Evolutionary conservation across 1,140 invertebrate species (phyloP).

Genomic region (Bombus waltoni): DNA sequence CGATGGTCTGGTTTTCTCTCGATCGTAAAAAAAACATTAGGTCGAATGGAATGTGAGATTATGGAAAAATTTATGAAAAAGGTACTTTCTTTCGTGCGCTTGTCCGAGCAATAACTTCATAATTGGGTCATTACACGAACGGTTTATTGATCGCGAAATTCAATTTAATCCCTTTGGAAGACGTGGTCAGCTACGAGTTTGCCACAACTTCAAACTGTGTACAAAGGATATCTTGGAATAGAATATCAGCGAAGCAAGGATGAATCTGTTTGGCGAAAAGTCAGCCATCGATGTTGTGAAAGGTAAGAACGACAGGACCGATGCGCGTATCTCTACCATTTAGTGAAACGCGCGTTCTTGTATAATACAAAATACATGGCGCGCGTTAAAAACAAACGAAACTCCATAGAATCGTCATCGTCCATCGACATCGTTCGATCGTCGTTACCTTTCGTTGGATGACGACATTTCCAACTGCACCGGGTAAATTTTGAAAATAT

Average conservation of each 20-base stretch:
- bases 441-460: too few relatives aligned
- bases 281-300: background rate
- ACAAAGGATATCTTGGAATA: slow-evolving; percentile 29
- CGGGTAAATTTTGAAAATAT: too few relatives aligned
- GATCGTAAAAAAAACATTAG: background rate
- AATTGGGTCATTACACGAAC: slow-evolving; percentile 63
- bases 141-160: slow-evolving; percentile 62
- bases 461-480: too few relatives aligned
- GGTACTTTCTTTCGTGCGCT: slow-evolving; percentile 22
- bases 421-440: too few relatives aligned
- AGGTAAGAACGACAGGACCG: too few relatives aligned
- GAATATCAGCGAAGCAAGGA: background rate
- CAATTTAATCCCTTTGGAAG: slow-evolving; percentile 51
- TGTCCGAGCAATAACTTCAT: slow-evolving; percentile 58
- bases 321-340: too few relatives aligned
- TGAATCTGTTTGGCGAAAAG: background rate
- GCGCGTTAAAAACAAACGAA: too few relatives aligned
- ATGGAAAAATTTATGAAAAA: background rate
- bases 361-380: too few relatives aligned
- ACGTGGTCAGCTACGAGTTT: slow-evolving; percentile 10
- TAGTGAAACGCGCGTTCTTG: too few relatives aligned
- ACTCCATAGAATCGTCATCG: too few relatives aligned
- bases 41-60: slow-evolving; percentile 14
- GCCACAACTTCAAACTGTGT: slow-evolving; percentile 17
- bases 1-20: too few relatives aligned